Percentiles rank a stretch among this genome's conserved stretches.
Evolutionary conservation across 2,113 vertebrate species (phyloP).

Genomic region (Gopherus flavomarginatus): DNA sequence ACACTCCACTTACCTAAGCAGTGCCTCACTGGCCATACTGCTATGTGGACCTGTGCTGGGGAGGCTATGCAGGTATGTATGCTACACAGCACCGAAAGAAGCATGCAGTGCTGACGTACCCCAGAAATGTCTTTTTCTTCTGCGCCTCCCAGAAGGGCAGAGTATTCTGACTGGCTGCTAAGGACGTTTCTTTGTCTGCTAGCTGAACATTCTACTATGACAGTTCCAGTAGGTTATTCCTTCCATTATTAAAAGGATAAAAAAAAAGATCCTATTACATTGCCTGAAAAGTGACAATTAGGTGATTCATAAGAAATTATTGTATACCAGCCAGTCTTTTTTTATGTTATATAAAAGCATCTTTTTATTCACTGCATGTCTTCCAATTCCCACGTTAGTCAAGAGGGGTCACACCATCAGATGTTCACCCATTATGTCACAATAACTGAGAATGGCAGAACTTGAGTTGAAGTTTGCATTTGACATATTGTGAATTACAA

Average conservation of each 20-base stretch:
- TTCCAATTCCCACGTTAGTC: neutral
- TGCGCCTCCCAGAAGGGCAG: neutral
- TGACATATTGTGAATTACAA: neutral
- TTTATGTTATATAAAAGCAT: constrained; percentile 12
- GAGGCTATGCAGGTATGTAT: neutral
- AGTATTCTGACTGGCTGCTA: neutral
- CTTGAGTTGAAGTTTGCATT: neutral
- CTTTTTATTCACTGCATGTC: constrained; percentile 11
- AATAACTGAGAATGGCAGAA: neutral
- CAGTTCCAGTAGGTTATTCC: neutral
- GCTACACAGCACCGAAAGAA: neutral
- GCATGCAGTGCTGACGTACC: too few relatives aligned
- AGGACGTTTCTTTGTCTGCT: constrained; percentile 15
- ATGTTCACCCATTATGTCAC: neutral
- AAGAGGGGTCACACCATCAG: neutral
- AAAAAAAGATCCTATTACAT: neutral
- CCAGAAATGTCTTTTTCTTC: neutral
- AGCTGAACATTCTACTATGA: neutral
- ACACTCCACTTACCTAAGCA: neutral
- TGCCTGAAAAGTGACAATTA: constrained; percentile 39
- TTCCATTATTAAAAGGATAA: constrained; percentile 22
- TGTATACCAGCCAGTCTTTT: neutral
- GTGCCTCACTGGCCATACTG: neutral
- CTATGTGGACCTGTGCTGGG: neutral
- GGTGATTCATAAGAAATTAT: neutral